These are phyloP conservation scores for Malurus melanocephalus DNA, from an alignment of 2,113 vertebrate species.

Conservation along the genomic window DNA sequence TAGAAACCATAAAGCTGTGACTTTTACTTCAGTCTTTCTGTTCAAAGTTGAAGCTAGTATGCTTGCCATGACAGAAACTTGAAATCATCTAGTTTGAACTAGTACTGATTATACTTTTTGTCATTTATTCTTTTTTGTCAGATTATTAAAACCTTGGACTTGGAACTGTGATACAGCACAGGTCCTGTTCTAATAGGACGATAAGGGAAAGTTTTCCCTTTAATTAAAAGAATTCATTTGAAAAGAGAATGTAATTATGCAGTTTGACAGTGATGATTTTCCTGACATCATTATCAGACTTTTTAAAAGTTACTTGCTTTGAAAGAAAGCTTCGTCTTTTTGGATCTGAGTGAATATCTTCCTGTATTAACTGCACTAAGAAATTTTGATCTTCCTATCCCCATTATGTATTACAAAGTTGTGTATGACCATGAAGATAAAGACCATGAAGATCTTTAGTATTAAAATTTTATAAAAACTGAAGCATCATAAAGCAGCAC, in stretches of 20 bases:
- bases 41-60: neutral
- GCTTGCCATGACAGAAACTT: neutral
- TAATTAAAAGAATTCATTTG: neutral
- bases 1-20: neutral
- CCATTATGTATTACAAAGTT: neutral
- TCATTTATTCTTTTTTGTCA: neutral
- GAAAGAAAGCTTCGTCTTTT: neutral
- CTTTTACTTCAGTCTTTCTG: neutral
- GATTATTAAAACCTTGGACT: neutral
- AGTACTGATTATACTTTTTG: neutral
- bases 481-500: neutral
- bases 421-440: neutral
- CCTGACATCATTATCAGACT: neutral
- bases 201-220: neutral
- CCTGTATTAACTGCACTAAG: neutral
- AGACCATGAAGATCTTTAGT: neutral
- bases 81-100: neutral
- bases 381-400: neutral
- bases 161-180: neutral
- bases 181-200: neutral
- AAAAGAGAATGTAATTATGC: neutral
- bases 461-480: neutral
- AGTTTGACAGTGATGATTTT: neutral
- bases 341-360: neutral
- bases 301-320: neutral